These are phyloP conservation scores for Clarias magur DNA, from an alignment of 2,113 vertebrate species.

Conservation along the genomic window DNA sequence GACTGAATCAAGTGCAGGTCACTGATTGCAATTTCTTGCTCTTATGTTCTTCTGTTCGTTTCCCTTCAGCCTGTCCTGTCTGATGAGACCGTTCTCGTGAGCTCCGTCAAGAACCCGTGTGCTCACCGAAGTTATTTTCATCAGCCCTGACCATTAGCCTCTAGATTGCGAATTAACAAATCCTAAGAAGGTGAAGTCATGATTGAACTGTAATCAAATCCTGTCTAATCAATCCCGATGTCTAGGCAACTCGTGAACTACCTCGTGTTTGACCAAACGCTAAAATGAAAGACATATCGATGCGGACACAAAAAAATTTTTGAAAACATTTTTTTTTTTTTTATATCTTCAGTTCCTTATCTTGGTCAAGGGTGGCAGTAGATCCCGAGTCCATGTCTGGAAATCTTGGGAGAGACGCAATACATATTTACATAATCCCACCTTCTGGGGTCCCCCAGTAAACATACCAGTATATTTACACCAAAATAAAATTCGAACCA, in stretches of 20 bases:
- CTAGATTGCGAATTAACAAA: neutral
- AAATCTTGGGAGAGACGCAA: neutral
- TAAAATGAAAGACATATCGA: neutral
- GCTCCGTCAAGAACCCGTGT: conserved; percentile 30
- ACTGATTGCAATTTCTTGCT: conserved; percentile 58
- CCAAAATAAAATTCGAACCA: too few species aligned
- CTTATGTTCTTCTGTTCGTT: conserved; percentile 29
- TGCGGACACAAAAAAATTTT: too few species aligned
- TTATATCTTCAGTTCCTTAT: neutral
- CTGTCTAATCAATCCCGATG: conserved; percentile 17
- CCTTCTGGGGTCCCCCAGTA: too few species aligned
- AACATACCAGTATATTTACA: too few species aligned
- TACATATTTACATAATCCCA: neutral
- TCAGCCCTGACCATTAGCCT: neutral
- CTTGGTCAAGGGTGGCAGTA: neutral
- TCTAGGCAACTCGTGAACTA: conserved; percentile 4
- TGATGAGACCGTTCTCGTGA: conserved; percentile 34
- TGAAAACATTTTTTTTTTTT: too few species aligned
- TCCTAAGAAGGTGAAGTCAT: conserved; percentile 28
- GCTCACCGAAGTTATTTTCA: conserved; percentile 31
- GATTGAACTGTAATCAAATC: conserved; percentile 25
- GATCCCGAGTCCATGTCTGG: neutral
- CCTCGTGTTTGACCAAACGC: neutral
- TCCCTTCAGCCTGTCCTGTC: conserved; percentile 29
- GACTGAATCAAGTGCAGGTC: conserved; percentile 63